Evolutionary conservation across 2,797 vertebrate genomes (phyloP).

Genomic region (Acropternis orthonyx): DNA sequence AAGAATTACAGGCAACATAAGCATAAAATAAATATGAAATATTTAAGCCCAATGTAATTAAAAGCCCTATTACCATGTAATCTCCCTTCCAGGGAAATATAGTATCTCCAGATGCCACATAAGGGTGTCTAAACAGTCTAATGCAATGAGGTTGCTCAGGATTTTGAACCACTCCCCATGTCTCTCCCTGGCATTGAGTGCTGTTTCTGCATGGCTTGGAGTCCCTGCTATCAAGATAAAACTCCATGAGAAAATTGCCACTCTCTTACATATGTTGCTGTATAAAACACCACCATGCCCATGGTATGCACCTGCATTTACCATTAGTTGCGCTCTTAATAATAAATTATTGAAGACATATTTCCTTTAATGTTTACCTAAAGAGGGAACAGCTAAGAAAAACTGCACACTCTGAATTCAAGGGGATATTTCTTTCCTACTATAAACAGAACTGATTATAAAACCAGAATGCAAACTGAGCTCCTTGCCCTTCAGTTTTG

Average conservation of each 20-base stretch:
- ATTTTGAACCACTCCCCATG: background rate
- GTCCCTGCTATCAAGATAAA: background rate
- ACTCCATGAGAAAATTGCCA: background rate
- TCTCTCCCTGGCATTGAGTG: background rate
- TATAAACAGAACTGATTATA: conserved; percentile 77
- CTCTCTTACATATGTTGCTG: background rate
- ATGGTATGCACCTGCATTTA: conserved; percentile 50
- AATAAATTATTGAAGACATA: conserved; percentile 58
- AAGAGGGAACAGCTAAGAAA: conserved; percentile 63
- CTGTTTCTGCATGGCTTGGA: accelerated
- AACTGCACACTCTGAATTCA: conserved; percentile 57
- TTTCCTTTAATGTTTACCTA: conserved; percentile 63
- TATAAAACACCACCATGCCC: background rate
- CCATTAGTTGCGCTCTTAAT: conserved; percentile 57
- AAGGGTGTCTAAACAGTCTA: background rate
- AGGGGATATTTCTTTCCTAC: conserved; percentile 73
- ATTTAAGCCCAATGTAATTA: background rate
- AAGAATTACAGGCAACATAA: background rate
- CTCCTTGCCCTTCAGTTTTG: conserved; percentile 59
- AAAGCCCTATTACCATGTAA: background rate
- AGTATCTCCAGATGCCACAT: background rate
- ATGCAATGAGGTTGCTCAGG: background rate
- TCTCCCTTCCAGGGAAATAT: background rate
- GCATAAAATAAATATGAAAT: conserved; percentile 1
- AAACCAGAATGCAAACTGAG: conserved; percentile 73